These are phyloP conservation scores for Apostichopus parvimensis DNA, from an alignment of 35 echinoderm and acorn worm species.

Conservation along the genomic window DNA sequence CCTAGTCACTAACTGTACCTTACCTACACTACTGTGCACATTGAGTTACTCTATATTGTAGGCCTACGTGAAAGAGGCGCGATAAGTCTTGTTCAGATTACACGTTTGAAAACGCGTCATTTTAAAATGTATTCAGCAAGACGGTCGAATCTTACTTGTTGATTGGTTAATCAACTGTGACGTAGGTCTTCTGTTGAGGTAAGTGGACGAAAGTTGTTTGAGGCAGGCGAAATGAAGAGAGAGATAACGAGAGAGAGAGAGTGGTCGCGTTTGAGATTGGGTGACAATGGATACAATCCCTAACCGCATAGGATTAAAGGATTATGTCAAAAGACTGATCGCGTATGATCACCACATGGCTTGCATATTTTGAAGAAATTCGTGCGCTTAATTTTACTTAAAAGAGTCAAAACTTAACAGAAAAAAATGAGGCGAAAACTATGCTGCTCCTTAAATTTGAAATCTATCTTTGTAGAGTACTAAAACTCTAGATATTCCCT, in stretches of 20 bases:
- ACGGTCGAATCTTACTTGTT: background rate
- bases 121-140: conserved; percentile 32
- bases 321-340: no score
- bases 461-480: no score
- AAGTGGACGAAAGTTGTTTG: conserved; percentile 27
- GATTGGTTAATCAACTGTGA: conserved; percentile 29
- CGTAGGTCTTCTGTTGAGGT: background rate
- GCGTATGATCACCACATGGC: no score
- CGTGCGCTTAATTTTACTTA: no score
- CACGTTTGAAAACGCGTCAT: conserved; percentile 41
- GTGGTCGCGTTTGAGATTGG: background rate
- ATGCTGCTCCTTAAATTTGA: no score
- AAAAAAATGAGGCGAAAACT: no score
- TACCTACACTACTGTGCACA: background rate
- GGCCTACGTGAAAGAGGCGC: background rate
- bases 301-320: no score
- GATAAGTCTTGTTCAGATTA: background rate
- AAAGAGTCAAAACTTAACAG: no score
- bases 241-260: background rate
- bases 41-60: background rate
- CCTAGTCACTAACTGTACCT: background rate
- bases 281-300: background rate
- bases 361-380: no score
- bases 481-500: no score
- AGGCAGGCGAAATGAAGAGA: background rate